Percentiles rank a stretch among this genome's conserved stretches.
These are phyloP conservation scores for Heliothis peltigera DNA, from an alignment of 2,888 invertebrate genomes.

Conservation along the genomic window DNA sequence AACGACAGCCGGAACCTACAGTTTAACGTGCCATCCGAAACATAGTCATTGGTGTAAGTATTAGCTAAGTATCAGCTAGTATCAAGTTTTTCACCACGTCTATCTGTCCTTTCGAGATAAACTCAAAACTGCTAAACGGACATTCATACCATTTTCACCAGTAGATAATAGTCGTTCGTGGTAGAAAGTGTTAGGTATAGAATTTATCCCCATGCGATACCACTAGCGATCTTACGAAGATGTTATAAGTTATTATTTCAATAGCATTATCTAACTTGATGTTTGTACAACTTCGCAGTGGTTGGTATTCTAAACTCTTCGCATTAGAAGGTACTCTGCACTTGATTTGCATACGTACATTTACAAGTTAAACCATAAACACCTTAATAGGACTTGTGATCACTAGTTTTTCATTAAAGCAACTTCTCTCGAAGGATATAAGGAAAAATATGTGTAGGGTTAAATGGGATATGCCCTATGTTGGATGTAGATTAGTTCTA, in stretches of 20 bases:
- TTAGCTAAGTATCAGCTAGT: no score
- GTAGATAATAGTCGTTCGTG: no score
- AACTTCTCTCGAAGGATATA: not conserved
- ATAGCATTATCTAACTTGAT: not conserved
- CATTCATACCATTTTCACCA: no score
- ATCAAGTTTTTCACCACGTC: no score
- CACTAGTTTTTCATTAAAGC: not conserved
- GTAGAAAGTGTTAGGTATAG: no score
- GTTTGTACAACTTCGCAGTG: not conserved
- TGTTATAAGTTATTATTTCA: not conserved
- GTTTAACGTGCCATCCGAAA: no score
- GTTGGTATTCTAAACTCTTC: not conserved
- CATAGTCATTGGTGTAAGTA: no score
- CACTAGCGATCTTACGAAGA: not conserved
- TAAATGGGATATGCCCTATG: not conserved
- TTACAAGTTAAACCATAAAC: not conserved
- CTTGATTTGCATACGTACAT: not conserved
- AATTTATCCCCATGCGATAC: no score
- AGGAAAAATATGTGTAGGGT: not conserved
- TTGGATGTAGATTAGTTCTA: no score
- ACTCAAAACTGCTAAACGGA: no score
- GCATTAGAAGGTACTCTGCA: not conserved
- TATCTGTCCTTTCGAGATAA: no score
- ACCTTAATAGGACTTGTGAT: not conserved
- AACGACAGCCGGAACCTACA: no score